A percentile compares a stretch with the other conserved stretches of the same genome.
phyloP scores from a whole-genome alignment of 2,113 vertebrate genomes.

The Columba livia region DNA sequence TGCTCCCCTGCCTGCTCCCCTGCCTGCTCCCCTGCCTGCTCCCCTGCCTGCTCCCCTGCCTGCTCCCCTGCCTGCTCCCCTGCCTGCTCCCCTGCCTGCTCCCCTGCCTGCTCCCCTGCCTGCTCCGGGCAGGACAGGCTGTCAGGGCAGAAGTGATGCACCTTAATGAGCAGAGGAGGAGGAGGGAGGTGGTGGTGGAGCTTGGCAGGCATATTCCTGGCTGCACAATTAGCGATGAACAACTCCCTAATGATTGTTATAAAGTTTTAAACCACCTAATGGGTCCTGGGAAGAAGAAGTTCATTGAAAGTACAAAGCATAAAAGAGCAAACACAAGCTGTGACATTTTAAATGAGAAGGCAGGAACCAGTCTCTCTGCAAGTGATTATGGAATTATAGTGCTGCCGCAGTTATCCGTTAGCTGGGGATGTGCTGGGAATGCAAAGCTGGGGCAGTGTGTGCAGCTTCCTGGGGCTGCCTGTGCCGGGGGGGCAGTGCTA shows the following conservation, averaged over 20 bases:
- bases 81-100: background rate
- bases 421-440: background rate
- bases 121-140: background rate
- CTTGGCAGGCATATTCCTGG: slow-evolving; percentile 2
- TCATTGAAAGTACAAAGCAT: slow-evolving; percentile 63
- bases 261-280: slow-evolving; percentile 64
- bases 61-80: background rate
- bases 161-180: background rate
- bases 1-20: background rate
- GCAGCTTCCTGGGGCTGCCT: background rate
- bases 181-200: background rate
- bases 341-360: slow-evolving; percentile 69
- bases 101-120: background rate
- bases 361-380: slow-evolving; percentile 42
- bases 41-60: background rate
- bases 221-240: slow-evolving; percentile 59
- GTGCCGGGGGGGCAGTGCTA: rapidly evolving
- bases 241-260: slow-evolving; percentile 52
- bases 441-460: background rate
- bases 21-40: background rate
- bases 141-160: background rate
- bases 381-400: slow-evolving; percentile 55
- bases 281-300: slow-evolving; percentile 58
- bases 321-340: slow-evolving; percentile 66
- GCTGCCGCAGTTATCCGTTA: background rate